Base-by-base conservation (phyloP, 2,113 vertebrate genomes). In the Tringa solitaria region DNA sequence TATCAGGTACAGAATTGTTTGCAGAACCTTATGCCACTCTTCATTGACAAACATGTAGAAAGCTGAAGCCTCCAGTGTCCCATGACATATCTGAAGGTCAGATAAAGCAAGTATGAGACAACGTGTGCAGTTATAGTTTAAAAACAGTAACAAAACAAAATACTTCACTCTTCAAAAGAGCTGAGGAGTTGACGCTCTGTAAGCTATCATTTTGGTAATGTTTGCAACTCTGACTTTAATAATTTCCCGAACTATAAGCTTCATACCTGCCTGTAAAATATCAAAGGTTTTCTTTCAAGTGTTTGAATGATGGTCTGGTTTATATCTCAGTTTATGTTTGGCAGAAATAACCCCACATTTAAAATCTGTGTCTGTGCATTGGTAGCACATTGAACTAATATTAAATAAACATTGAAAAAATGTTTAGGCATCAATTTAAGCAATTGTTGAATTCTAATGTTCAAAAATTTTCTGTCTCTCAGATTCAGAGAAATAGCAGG, bases 401-500 rank as follows among this genome's bases (percentile, higher is more conserved):
- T 4, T 75, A 53, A 75, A 33, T 60, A 80, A 78, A 59, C 14
- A 30, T 2, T 33, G 9, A 37, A 79, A 86, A 91, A 57, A n/a
- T 41, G 6, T 73, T 67, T 63, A 78, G 56, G 8, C 19, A 50
- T 86, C 60, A 60, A 4, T 78, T 82, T 82, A 76, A 87, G 14
- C 65, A 80, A 4, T 39, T 75, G 7, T 32, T 88, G 24, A 51
- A 72, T 50, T 92, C 20, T 92, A 69, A 81, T 48, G 80, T 18
- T 92, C 8, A 37, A 75, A 90, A 63, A 57, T 73, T 70, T 79
- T 93, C 69, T 89, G 24, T 76, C 14, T 95, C 70, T 70, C 90
- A 99, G 99, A 68, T 99, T 99, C 95, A 99, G 99, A 97, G 99
- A 99, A 98, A 98, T 99, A 95, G 99, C 99, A 19, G 99, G 99